Percentiles rank a stretch among this genome's conserved stretches.
These are phyloP conservation scores for Palaemon carinicauda DNA, from an alignment of 1,140 invertebrate genomes.

Conservation along the genomic window DNA sequence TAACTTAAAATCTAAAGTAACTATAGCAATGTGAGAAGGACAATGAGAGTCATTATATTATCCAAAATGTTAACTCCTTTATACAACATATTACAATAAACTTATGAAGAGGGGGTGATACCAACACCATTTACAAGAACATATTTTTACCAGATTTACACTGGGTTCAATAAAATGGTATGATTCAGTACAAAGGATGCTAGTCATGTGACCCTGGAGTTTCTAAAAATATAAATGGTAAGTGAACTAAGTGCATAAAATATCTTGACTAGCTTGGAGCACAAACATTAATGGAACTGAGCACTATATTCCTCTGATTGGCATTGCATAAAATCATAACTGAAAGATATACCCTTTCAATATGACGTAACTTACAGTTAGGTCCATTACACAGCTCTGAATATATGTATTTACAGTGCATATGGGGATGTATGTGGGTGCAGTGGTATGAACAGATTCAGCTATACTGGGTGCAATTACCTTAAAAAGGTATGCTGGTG, in stretches of 20 bases:
- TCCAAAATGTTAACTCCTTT: conserved; percentile 55
- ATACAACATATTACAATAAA: conserved; percentile 49
- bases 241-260: conserved; percentile 11
- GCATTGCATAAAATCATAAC: background rate
- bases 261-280: conserved; percentile 40
- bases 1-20: no score
- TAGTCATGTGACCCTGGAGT: conserved; percentile 20
- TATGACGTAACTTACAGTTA: background rate
- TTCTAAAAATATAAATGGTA: conserved; percentile 1
- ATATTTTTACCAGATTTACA: conserved; percentile 24
- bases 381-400: background rate
- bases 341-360: background rate
- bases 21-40: no score
- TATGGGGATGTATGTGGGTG: no score
- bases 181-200: background rate
- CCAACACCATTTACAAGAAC: conserved; percentile 44
- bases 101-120: conserved; percentile 42
- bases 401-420: no score
- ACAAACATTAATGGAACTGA: background rate
- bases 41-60: background rate
- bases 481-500: no score
- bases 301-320: background rate
- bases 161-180: conserved; percentile 27
- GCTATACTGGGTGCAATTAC: no score
- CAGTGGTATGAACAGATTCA: no score